Base-by-base conservation (phyloP, 2,113 vertebrate species). In the Heloderma charlesbogerti region DNA sequence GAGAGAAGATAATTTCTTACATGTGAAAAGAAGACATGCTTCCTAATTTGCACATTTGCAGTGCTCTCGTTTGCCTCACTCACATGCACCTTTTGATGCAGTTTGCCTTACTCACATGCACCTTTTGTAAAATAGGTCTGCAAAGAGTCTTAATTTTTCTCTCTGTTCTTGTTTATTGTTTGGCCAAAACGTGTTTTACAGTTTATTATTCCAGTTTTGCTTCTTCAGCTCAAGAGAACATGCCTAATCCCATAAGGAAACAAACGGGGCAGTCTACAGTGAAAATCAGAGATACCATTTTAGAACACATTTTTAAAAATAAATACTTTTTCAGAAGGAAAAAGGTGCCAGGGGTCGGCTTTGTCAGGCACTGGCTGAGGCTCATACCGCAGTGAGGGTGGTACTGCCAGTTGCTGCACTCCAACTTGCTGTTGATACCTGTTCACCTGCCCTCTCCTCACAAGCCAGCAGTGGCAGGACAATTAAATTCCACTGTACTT, bases 91-190 rank as follows among this genome's bases (percentile, higher is more conserved):
- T 90, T 79, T 37, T 60, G 60, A 0, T 22, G 60, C 71, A 88
- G 25, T 63, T 2, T 5, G 12, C 13, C 57, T 51, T 54, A 60
- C 82, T 79, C 77, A 27, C 37, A 69, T 71, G 25, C 54, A 80
- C 90, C 79, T 9, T 40, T 43, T 3, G 7, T 43, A 89, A 75
- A 71, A 84, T 82, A 27, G 0, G 0, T 84, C 40, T 0, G 0
- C 31, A n/a, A 18, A 91, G 90, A 89, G 0, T 0, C n/a, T 54
- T 51, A 89, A 43, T 22, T 1, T 81, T 3, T 63, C 67, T 75
- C 1, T 0, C 67, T 51, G 8, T 63, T 71, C 20, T 80, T 79
- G 83, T 74, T 69, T 45, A 25, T 54, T 37, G 34, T 27, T 57
- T 25, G 20, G 20, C 45, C 67, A 37, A 48, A 54, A 74, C 22